Conservation (phyloP, 2,113 vertebrate species). For the Proteles cristata region DNA sequence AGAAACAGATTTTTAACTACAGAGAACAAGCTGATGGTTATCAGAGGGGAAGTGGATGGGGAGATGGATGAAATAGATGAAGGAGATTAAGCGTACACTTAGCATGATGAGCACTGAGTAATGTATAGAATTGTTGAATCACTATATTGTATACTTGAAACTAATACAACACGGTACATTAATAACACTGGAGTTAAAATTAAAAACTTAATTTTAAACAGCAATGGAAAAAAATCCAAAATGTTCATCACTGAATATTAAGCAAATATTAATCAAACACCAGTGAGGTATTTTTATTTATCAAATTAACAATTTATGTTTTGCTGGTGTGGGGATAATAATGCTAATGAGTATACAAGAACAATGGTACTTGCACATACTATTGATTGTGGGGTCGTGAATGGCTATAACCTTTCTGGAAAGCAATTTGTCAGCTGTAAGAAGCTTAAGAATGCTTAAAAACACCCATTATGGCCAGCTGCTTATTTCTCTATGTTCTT, state of each 20-base stretch:
- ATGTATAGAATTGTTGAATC: not conserved
- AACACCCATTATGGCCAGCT: not conserved
- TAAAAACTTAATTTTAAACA: not conserved
- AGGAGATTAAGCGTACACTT: not conserved
- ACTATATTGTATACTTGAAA: not conserved
- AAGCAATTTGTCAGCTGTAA: not conserved
- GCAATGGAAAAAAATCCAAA: not conserved
- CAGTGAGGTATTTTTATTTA: not conserved
- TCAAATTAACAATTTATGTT: not conserved
- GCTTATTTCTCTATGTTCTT: not conserved
- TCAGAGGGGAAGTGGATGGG: not conserved
- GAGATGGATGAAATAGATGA: not conserved
- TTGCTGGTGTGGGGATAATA: not conserved
- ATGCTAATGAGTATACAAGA: not conserved
- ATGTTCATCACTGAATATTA: not conserved
- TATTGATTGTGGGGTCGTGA: not conserved
- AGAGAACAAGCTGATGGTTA: not conserved
- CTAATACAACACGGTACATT: not conserved
- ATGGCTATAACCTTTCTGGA: not conserved
- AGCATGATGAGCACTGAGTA: not conserved
- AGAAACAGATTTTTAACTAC: not conserved
- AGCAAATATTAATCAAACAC: not conserved
- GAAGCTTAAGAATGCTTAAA: not conserved
- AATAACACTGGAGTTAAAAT: not conserved
- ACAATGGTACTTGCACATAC: not conserved